Percentiles rank a stretch among this genome's conserved stretches.
Conservation (phyloP, 2,888 invertebrate genomes). For the Chloroclysta siterata region DNA sequence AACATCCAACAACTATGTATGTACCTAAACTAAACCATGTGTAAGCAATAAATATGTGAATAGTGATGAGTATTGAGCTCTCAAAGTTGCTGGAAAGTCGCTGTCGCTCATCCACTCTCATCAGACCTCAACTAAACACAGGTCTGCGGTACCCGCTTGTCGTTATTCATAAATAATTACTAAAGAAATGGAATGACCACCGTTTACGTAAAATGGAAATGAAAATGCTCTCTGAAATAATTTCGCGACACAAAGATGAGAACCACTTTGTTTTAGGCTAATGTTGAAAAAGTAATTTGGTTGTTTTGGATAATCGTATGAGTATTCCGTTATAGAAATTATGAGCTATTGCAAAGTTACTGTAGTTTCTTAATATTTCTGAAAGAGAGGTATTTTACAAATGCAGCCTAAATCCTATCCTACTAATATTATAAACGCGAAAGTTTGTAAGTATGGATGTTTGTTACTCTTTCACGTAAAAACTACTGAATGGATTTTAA, state of each 20-base stretch:
- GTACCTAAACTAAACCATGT: too few species aligned
- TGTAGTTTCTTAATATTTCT: not conserved
- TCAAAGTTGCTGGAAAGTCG: too few species aligned
- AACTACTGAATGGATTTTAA: too few species aligned
- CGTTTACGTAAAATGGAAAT: constrained; percentile 59
- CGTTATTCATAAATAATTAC: constrained; percentile 54
- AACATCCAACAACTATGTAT: too few species aligned
- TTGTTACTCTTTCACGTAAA: too few species aligned
- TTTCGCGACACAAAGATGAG: constrained; percentile 59
- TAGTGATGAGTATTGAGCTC: too few species aligned
- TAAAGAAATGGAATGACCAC: constrained; percentile 63
- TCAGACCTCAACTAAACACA: constrained; percentile 33
- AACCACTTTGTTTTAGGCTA: constrained; percentile 45
- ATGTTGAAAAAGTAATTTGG: constrained; percentile 32
- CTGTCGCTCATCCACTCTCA: constrained; percentile 7
- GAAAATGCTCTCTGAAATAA: constrained; percentile 56
- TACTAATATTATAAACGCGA: too few species aligned
- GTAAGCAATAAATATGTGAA: too few species aligned
- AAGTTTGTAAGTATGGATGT: too few species aligned
- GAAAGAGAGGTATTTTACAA: not conserved
- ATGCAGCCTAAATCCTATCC: too few species aligned
- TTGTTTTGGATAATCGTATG: constrained; percentile 34
- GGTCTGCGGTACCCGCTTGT: constrained; percentile 24
- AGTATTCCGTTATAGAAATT: constrained; percentile 28
- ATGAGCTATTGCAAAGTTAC: constrained; percentile 12